Evolutionary conservation across 2,888 invertebrate species (phyloP).

Genomic region (Cacoxenus indagator): DNA sequence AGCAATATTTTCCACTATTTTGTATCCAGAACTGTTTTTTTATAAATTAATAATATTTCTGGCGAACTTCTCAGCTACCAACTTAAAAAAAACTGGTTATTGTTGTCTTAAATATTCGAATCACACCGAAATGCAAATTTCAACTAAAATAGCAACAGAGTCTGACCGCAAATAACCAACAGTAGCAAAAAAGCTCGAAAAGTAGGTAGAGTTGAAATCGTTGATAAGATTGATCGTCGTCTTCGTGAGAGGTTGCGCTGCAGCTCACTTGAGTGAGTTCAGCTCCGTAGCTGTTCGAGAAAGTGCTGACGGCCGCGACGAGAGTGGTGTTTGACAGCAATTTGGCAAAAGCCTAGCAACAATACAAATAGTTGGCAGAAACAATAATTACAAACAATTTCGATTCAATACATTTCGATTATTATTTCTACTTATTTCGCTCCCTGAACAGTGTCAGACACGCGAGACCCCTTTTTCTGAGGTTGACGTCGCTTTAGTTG

Average conservation of each 20-base stretch:
- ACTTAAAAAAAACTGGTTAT: slow-evolving; percentile 3
- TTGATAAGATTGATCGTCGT: neutral
- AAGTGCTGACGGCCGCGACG: neutral
- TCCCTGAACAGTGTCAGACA: neutral
- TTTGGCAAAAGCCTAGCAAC: too few species aligned
- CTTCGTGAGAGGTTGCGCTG: neutral
- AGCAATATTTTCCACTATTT: too few species aligned
- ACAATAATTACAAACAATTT: neutral
- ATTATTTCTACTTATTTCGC: neutral
- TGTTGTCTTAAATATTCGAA: neutral
- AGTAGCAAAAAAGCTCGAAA: neutral
- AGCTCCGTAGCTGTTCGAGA: neutral
- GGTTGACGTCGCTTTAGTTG: neutral
- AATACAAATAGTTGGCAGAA: slow-evolving; percentile 2
- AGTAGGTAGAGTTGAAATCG: neutral
- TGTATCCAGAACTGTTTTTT: too few species aligned
- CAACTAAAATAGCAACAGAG: slow-evolving; percentile 24
- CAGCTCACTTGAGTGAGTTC: neutral
- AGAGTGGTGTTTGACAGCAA: neutral
- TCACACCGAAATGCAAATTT: slow-evolving; percentile 36
- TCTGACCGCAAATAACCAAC: neutral
- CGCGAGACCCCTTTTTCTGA: slow-evolving; percentile 8
- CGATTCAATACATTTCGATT: neutral
- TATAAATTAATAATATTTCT: too few species aligned
- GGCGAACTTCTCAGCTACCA: neutral